These are phyloP conservation scores for Toxotes lorentzi DNA, from an alignment of 2,797 vertebrate genomes.

Conservation along the genomic window DNA sequence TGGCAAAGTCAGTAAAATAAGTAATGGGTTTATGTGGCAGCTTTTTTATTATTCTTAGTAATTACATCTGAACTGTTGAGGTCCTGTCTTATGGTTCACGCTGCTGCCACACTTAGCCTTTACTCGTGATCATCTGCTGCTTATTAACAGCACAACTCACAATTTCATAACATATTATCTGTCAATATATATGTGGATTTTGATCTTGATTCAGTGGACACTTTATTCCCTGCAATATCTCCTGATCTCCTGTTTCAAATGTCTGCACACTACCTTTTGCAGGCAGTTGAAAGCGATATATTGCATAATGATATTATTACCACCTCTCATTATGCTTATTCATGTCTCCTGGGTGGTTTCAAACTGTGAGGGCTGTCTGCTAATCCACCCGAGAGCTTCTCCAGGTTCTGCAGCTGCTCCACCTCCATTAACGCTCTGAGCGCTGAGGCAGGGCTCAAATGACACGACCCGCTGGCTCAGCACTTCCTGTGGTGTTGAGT, in stretches of 20 bases:
- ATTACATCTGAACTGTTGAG: not conserved
- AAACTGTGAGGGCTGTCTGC: not conserved
- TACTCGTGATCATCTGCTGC: not conserved
- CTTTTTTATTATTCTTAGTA: not conserved
- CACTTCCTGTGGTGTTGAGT: slow-evolving; percentile 29
- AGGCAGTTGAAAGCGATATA: slow-evolving; percentile 7
- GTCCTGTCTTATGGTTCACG: not conserved
- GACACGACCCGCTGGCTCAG: slow-evolving; percentile 33
- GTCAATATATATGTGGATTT: too few species aligned
- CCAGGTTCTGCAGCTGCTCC: slow-evolving; percentile 3
- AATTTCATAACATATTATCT: not conserved
- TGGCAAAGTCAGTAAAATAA: too few species aligned
- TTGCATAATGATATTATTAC: not conserved
- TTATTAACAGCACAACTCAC: not conserved
- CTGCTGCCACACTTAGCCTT: not conserved
- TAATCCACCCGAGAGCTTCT: not conserved
- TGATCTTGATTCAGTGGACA: not conserved
- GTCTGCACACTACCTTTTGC: not conserved
- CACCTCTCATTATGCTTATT: slow-evolving; percentile 2
- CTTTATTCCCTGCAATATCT: not conserved
- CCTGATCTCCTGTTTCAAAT: not conserved
- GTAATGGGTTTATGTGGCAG: not conserved
- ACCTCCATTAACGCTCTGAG: slow-evolving; percentile 3
- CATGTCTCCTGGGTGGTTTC: not conserved
- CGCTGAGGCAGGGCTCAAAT: slow-evolving; percentile 6